phyloP scores from a whole-genome alignment of 2,797 vertebrate species.

The Tolypeutes matacus region DNA sequence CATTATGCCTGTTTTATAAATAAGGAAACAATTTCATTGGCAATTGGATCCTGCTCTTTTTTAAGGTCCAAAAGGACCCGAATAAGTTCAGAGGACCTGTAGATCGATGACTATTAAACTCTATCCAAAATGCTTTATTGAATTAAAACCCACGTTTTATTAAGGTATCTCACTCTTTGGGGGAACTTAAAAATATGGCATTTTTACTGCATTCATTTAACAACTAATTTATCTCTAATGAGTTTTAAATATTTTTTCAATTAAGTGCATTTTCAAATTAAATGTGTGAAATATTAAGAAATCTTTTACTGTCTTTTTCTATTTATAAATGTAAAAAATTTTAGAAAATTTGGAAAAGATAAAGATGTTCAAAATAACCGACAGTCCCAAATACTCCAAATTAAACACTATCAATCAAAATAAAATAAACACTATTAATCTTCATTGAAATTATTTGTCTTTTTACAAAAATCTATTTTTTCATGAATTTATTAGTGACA shows the following conservation, averaged over 20 bases:
- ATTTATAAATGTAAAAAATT: neutral
- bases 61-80: neutral
- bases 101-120: neutral
- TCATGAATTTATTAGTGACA: neutral
- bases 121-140: neutral
- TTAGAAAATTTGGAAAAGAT: neutral
- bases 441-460: neutral
- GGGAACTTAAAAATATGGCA: neutral
- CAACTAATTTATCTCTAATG: neutral
- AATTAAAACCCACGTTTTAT: conserved; percentile 22
- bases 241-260: conserved; percentile 7
- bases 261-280: conserved; percentile 12
- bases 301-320: neutral
- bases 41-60: neutral
- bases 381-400: neutral
- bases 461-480: neutral
- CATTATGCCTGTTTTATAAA: conserved; percentile 7
- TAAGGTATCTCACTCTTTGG: neutral
- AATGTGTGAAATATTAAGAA: neutral
- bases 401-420: neutral
- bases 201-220: neutral
- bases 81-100: neutral
- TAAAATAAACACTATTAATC: neutral
- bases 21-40: neutral
- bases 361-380: conserved; percentile 2